Evolutionary conservation across 2,888 invertebrate species (phyloP).

Genomic region (Monoplex corrugatus): DNA sequence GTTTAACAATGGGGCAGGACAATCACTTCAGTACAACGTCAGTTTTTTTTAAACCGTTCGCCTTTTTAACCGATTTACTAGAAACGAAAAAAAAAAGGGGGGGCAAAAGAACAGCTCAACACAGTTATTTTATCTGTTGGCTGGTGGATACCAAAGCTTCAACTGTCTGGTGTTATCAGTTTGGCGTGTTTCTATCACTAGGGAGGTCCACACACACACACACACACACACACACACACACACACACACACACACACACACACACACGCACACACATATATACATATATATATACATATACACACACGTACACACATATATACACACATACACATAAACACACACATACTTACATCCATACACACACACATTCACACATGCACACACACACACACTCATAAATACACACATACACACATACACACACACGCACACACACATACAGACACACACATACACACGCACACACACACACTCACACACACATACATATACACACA

Average conservation of each 20-base stretch:
- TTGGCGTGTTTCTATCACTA: background rate
- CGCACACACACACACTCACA: too few relatives aligned
- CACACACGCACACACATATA: background rate
- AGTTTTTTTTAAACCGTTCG: too few relatives aligned
- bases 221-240: background rate
- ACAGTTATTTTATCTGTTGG: too few relatives aligned
- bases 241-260: background rate
- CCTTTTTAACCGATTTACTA: too few relatives aligned
- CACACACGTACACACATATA: slow-evolving; percentile 3
- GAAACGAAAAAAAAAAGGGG: too few relatives aligned
- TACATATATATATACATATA: background rate
- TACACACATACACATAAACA: background rate
- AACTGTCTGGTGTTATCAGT: background rate
- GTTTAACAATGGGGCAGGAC: too few relatives aligned
- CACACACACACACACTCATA: background rate
- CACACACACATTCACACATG: background rate
- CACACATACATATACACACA: too few relatives aligned
- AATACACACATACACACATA: background rate
- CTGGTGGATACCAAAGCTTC: too few relatives aligned
- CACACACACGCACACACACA: too few relatives aligned
- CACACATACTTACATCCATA: background rate
- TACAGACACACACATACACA: too few relatives aligned
- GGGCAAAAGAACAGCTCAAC: too few relatives aligned
- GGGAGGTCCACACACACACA: background rate
- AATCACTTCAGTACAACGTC: too few relatives aligned